Evolutionary conservation across 1,140 invertebrate genomes (phyloP).

Genomic region (Eufriesea mexicana): DNA sequence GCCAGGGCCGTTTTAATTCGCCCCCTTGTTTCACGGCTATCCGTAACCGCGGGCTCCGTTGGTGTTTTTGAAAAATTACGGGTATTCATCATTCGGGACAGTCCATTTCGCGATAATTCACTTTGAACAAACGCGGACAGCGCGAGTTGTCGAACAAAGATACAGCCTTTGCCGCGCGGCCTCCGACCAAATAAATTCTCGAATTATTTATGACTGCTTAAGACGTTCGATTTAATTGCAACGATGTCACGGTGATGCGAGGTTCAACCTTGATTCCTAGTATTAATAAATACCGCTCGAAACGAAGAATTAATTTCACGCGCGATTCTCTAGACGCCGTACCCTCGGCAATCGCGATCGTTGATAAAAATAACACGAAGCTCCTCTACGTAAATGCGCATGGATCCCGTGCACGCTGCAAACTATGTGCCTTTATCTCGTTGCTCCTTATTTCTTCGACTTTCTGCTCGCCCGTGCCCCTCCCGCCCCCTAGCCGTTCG

Average conservation of each 20-base stretch:
- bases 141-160: not conserved
- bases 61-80: constrained; percentile 2
- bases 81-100: constrained; percentile 1
- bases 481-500: too few relatives aligned
- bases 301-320: too few relatives aligned
- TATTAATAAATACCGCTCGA: too few relatives aligned
- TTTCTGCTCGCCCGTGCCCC: constrained; percentile 9
- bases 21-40: not conserved
- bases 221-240: constrained; percentile 13
- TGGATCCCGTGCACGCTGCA: not conserved
- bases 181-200: not conserved
- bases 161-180: not conserved
- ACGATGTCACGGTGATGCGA: not conserved
- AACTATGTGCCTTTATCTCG: not conserved
- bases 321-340: too few relatives aligned
- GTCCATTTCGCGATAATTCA: not conserved
- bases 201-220: not conserved
- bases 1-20: not conserved
- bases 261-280: not conserved
- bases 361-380: not conserved
- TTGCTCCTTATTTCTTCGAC: constrained; percentile 34
- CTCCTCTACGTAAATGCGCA: not conserved
- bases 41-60: too few relatives aligned
- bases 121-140: not conserved
- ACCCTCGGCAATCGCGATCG: not conserved